A percentile compares a stretch with the other conserved stretches of the same genome.
Evolutionary conservation across 2,888 invertebrate species (phyloP).

Genomic region (Rhagium mordax): DNA sequence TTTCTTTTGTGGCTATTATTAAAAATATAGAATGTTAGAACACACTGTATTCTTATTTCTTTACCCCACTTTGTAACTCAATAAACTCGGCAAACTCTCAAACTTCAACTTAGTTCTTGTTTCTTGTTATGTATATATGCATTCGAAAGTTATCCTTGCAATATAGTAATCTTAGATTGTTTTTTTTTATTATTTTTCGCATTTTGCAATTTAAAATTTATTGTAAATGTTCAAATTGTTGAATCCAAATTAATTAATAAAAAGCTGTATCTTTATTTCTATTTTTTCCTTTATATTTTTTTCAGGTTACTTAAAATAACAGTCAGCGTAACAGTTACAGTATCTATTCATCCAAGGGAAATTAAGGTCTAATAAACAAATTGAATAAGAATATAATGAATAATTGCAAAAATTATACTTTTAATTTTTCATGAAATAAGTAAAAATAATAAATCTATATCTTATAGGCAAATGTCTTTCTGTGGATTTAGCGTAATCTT

Average conservation of each 20-base stretch:
- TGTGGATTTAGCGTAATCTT: no score
- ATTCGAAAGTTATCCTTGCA: slow-evolving; percentile 27
- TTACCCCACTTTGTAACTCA: slow-evolving; percentile 34
- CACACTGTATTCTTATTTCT: slow-evolving; percentile 56
- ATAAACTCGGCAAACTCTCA: slow-evolving; percentile 51
- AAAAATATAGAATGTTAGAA: slow-evolving; percentile 63
- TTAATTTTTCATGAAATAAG: no score
- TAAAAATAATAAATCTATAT: no score
- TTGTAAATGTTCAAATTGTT: slow-evolving; percentile 59
- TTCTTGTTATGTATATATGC: slow-evolving; percentile 40
- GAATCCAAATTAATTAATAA: slow-evolving; percentile 54
- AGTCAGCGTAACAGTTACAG: no score
- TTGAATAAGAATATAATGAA: no score
- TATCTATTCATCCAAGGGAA: no score
- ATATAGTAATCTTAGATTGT: slow-evolving; percentile 41
- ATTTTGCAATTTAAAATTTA: slow-evolving; percentile 52
- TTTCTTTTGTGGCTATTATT: slow-evolving; percentile 63
- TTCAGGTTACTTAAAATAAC: neutral
- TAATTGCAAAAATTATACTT: no score
- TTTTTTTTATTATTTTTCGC: slow-evolving; percentile 28
- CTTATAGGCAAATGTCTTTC: no score
- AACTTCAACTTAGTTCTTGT: slow-evolving; percentile 43
- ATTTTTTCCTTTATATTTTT: neutral
- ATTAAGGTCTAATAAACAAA: no score
- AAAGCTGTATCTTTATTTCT: slow-evolving; percentile 30